A percentile compares a stretch with the other conserved stretches of the same genome.
Evolutionary conservation across 2,888 invertebrate species (phyloP).

Genomic region (Ophion ventricosus): DNA sequence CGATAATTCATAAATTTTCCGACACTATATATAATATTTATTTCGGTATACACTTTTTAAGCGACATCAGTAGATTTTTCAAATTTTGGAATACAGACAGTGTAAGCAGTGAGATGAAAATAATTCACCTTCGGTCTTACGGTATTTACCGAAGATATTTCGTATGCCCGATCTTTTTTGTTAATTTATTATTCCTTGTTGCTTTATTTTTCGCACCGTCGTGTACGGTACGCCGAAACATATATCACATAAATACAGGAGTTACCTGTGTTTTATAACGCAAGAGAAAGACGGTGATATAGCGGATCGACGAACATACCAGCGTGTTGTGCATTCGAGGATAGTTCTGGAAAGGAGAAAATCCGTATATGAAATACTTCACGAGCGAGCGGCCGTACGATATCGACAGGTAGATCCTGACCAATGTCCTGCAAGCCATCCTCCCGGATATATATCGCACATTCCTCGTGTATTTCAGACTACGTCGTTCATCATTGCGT

Average conservation of each 20-base stretch:
- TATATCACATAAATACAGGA: constrained; percentile 81
- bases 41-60: too few relatives aligned
- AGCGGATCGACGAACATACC: constrained; percentile 55
- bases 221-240: constrained; percentile 58
- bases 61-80: not conserved
- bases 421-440: constrained; percentile 75
- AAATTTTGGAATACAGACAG: not conserved
- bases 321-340: constrained; percentile 50
- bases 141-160: constrained; percentile 24
- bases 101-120: not conserved
- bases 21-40: too few relatives aligned
- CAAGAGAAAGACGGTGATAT: constrained; percentile 58
- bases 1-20: too few relatives aligned
- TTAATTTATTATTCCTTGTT: constrained; percentile 17
- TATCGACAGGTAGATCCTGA: constrained; percentile 82
- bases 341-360: constrained; percentile 68
- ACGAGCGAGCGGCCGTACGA: constrained; percentile 64
- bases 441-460: constrained; percentile 37
- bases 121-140: constrained; percentile 13
- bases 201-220: constrained; percentile 7
- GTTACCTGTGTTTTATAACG: constrained; percentile 83
- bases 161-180: constrained; percentile 30
- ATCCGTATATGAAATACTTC: constrained; percentile 71
- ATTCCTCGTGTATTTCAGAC: constrained; percentile 45
- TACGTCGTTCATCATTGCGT: constrained; percentile 55